Base-by-base conservation (phyloP, 2,113 vertebrate genomes). In the Oryzias melastigma region DNA sequence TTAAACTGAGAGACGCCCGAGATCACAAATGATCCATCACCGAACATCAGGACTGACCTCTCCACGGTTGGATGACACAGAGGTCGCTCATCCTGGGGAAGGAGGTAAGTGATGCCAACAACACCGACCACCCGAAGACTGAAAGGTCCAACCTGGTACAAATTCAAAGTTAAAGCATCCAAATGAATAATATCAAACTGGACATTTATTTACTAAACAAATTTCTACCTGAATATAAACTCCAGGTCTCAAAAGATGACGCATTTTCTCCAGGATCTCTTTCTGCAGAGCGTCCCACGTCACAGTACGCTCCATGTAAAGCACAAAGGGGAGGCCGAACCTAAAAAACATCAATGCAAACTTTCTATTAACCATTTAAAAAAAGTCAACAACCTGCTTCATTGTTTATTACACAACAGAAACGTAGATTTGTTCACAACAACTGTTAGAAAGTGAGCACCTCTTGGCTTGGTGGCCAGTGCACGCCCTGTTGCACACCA, bases 211-310 rank as follows among this genome's bases (percentile, higher is more conserved):
- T 5, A 17, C 8, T 7, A 10, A 35, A 35, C 8, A 35, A 10
- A 3, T 48, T 60, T 85, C 75, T 75, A 99, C 97, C 95, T 98
- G 96, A 75, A 97, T 82, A 86, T 95, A 98, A 56, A 94, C 95
- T 1, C 96, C 93, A 35, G 95, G 95, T 53, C 96, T 93, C 80
- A 98, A 85, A 48, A 95, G 93, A 82, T 96, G 96, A 62, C 96
- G 94, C 97, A 99, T 99, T 88, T 98, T 99, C 90, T 98, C 97
- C 86, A 99, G 85, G 71, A 99, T 98, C 47, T 98, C 95, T 79
- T 97, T 98, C 86, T 99, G 97, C 18, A 99, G 91, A 42, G 93
- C 82, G 71, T 99, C 97, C 97, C 97, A 99, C 19, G 95, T 95
- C 83, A 96, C 90, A 24, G 93, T 94, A 84, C 94, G 95, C 78